These are phyloP conservation scores for Archips xylosteana DNA, from an alignment of 2,888 invertebrate species.

Conservation along the genomic window DNA sequence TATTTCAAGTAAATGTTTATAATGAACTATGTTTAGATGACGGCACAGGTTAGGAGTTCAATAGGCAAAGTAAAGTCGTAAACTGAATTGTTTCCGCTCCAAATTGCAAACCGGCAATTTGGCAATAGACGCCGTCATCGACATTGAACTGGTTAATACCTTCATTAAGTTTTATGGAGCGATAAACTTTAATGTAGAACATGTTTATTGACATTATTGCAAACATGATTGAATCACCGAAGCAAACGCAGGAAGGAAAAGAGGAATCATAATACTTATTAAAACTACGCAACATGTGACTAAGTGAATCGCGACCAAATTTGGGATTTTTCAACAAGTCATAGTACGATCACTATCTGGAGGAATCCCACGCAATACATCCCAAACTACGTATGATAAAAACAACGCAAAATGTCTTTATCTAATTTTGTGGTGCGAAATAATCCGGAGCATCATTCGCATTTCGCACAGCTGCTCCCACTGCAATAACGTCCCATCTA, in stretches of 20 bases:
- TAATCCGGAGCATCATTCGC: background rate
- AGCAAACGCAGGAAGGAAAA: background rate
- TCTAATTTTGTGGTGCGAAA: background rate
- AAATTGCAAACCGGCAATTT: conserved; percentile 24
- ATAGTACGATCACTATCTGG: background rate
- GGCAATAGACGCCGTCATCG: conserved; percentile 20
- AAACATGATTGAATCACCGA: background rate
- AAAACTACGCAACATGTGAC: too few species aligned
- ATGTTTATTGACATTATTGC: background rate
- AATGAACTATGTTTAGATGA: background rate
- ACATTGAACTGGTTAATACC: conserved; percentile 27
- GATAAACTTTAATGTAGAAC: conserved; percentile 6
- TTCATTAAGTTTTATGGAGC: conserved; percentile 23
- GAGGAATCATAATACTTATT: background rate
- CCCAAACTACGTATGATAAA: background rate
- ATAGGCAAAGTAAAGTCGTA: conserved; percentile 9
- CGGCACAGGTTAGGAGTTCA: conserved; percentile 25
- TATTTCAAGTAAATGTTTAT: background rate
- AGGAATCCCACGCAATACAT: background rate
- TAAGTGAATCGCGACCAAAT: background rate
- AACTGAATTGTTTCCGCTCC: conserved; percentile 24
- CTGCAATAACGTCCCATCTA: background rate
- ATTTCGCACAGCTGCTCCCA: background rate
- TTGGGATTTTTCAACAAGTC: background rate
- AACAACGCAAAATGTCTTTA: background rate